Base-by-base conservation (phyloP, 1,140 invertebrate species). In the Pachypeltis micranthus region DNA sequence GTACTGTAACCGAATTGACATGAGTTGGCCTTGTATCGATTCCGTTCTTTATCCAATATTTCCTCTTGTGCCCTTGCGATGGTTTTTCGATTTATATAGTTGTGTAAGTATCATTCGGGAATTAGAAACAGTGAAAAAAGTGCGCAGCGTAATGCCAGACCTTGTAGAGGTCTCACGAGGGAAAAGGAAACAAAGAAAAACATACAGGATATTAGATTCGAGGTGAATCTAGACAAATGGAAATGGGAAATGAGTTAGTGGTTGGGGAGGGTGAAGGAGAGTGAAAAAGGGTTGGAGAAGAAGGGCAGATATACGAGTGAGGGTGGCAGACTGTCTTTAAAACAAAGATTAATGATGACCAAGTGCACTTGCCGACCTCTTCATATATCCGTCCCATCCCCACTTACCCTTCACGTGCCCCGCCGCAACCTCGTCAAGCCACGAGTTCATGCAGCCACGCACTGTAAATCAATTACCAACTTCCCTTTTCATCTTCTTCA, bases 311-410 rank as follows among this genome's bases (percentile, higher is more conserved):
- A 51, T 51, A 51, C 47, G 47, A 51, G 47, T 51, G 47, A 21
- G 47, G 47, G 47, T 51, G 47, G 47, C 47, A 51, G 47, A 16
- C 47, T 21, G 47, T 51, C 47, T 51, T 51, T 51, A 51, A 51
- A 51, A 51, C 47, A 51, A 51, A 51, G 47, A 51, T 51, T 51
- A 51, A 51, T 51, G 47, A 51, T 51, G 47, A 51, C 47, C 47
- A 51, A 51, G 47, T 21, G 47, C 47, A 51, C 47, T 51, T 51
- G 47, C 47, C 47, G 47, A 51, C 47, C 47, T 51, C 47, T 51
- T 51, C 47, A 51, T 51, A 51, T 51, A 51, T 51, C 47, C 47
- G 4, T 21, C 47, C 23, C 19, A 39, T 39, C 34, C 34, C 47
- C n/a, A n/a, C 10, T 21, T 51, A 10, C 4, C 47, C 47, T 51